Base-by-base conservation (phyloP, 2,888 invertebrate genomes). In the Pterostichus madidus region DNA sequence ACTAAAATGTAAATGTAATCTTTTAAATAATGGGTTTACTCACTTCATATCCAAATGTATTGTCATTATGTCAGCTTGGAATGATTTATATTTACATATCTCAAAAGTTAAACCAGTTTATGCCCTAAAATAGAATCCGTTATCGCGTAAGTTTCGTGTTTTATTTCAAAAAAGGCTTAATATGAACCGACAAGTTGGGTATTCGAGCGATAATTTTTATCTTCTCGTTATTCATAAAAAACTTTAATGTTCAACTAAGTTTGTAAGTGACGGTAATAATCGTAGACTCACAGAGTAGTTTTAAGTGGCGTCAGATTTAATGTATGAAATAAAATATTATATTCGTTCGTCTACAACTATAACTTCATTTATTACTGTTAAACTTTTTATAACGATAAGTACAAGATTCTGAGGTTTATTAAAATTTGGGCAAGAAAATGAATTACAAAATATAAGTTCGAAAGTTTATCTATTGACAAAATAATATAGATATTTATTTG, bases 21-120 rank as follows among this genome's bases (percentile, higher is more conserved):
- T 31, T 24, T 64, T 13, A 10, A 32, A 39, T n/a, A 64, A 35
- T 13, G 35, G 35, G 6, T 64, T 64, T 35, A 64, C 64, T 32
- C 13, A n/a, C 31, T 71, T n/a, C 39, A 49, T 71, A 44, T 71
- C 71, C 24, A 15, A 49, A 71, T 49, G 44, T 71, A 31, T 71
- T 71, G 46, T 46, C 8, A 71, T 71, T 46, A 71, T 71, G 46
- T 46, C 46, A 46, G 17, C 7, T 8, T 15, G 31, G 17, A 17
- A 49, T 71, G 71, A 71, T 71, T 71, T 71, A 71, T 71, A 46
- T 71, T 71, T 46, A 71, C 71, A 49, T 71, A 71, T 71, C 71
- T 49, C 24, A 44, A 46, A 59, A 71, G 46, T 44, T 17, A 71
- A 71, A 71, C 71, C 49, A 71, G 46, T 44, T 71, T 71, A 46